Conservation (phyloP, 2,113 vertebrate genomes). For the Ariopsis seemanni region DNA sequence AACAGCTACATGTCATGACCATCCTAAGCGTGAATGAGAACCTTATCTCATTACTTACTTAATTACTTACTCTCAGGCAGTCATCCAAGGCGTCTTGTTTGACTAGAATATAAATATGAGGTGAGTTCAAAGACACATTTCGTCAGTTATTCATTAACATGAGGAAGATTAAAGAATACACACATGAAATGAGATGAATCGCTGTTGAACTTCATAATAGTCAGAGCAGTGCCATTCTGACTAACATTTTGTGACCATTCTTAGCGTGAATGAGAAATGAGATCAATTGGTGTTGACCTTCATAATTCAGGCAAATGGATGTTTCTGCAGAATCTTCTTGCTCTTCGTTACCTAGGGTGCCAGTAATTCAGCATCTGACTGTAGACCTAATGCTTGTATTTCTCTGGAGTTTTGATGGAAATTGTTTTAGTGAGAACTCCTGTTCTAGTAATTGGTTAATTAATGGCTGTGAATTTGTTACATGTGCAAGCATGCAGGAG, state of each 20-base stretch:
- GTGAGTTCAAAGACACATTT: not conserved
- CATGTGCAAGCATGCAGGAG: not conserved
- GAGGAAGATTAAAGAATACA: not conserved
- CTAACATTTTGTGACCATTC: too few relatives aligned
- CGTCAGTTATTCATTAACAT: not conserved
- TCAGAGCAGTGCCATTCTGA: too few relatives aligned
- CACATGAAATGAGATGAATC: not conserved
- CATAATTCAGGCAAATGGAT: not conserved
- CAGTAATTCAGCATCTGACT: not conserved
- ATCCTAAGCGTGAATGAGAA: too few relatives aligned
- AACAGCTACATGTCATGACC: too few relatives aligned
- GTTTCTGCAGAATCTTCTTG: not conserved
- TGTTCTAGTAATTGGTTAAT: not conserved
- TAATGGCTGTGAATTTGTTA: not conserved
- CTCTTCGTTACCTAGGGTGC: not conserved
- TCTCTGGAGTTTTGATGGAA: not conserved
- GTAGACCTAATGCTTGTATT: not conserved
- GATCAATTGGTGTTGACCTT: not conserved
- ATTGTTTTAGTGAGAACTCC: not conserved
- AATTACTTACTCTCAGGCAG: not conserved
- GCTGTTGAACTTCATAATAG: not conserved
- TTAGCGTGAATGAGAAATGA: too few relatives aligned
- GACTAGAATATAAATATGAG: not conserved
- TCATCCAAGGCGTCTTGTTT: not conserved
- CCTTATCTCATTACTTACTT: too few relatives aligned